Conservation (phyloP, 1,140 invertebrate species). For the Danaus melanippus region DNA sequence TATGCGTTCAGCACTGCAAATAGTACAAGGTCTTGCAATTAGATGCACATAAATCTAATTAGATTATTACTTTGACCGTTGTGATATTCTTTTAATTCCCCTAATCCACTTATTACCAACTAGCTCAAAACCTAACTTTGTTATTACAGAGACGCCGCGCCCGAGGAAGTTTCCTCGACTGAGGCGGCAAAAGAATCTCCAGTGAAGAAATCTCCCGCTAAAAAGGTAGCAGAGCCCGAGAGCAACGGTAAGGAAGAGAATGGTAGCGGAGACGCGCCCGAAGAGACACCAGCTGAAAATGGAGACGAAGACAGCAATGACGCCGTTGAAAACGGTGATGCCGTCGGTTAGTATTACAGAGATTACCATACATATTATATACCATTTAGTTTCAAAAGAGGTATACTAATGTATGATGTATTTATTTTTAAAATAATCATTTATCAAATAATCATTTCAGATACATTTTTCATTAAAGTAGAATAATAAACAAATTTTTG, state of each 20-base stretch:
- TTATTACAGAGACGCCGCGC: conserved; percentile 48
- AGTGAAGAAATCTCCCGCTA: conserved; percentile 65
- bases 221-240: conserved; percentile 66
- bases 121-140: conserved; percentile 5
- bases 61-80: too few species aligned
- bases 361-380: background rate
- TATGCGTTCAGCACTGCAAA: background rate
- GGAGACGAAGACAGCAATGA: conserved; percentile 73
- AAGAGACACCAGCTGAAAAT: conserved; percentile 68
- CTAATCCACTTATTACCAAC: background rate
- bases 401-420: background rate
- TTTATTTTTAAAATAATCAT: background rate
- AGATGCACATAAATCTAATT: background rate
- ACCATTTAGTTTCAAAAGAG: background rate
- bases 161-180: conserved; percentile 61
- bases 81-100: too few species aligned
- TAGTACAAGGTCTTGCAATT: conserved; percentile 5
- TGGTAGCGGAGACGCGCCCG: conserved; percentile 55
- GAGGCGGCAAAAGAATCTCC: conserved; percentile 58
- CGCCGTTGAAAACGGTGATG: conserved; percentile 75
- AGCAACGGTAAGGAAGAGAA: conserved; percentile 74
- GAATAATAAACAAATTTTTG: conserved; percentile 1
- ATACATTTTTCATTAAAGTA: conserved; percentile 1
- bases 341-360: conserved; percentile 58
- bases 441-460: conserved; percentile 3